These are phyloP conservation scores for Phyllopteryx taeniolatus DNA, from an alignment of 2,113 vertebrate genomes.

Conservation along the genomic window DNA sequence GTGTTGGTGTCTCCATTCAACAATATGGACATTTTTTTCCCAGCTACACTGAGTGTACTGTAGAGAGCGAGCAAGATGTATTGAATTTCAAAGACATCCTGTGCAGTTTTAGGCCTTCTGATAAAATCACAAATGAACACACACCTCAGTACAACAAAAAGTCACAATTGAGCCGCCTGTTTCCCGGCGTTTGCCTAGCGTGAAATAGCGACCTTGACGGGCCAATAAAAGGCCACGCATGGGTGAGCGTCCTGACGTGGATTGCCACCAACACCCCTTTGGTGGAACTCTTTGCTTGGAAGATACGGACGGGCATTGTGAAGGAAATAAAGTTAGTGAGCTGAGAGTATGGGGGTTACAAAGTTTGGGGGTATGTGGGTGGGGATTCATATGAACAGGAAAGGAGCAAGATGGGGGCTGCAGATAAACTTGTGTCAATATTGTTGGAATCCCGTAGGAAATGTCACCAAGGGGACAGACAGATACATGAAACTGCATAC, in stretches of 20 bases:
- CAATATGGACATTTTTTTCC: background rate
- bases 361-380: background rate
- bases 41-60: background rate
- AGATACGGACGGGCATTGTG: slow-evolving; percentile 52
- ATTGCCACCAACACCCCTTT: slow-evolving; percentile 64
- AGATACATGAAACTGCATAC: slow-evolving; percentile 8
- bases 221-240: slow-evolving; percentile 60
- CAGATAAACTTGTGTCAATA: slow-evolving; percentile 51
- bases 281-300: slow-evolving; percentile 35
- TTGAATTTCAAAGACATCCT: slow-evolving; percentile 5
- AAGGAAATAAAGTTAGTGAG: slow-evolving; percentile 80
- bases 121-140: slow-evolving; percentile 4
- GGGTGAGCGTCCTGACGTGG: slow-evolving; percentile 56
- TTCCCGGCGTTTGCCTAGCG: slow-evolving; percentile 36
- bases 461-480: slow-evolving; percentile 25
- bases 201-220: slow-evolving; percentile 56
- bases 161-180: slow-evolving; percentile 22
- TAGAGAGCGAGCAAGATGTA: background rate
- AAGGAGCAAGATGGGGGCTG: slow-evolving; percentile 40
- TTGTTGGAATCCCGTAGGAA: slow-evolving; percentile 46
- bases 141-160: background rate
- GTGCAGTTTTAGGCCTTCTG: background rate
- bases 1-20: background rate
- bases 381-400: slow-evolving; percentile 70
- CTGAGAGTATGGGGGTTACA: slow-evolving; percentile 58